Conservation (phyloP, 1,140 invertebrate species). For the Drosophila asahinai region DNA sequence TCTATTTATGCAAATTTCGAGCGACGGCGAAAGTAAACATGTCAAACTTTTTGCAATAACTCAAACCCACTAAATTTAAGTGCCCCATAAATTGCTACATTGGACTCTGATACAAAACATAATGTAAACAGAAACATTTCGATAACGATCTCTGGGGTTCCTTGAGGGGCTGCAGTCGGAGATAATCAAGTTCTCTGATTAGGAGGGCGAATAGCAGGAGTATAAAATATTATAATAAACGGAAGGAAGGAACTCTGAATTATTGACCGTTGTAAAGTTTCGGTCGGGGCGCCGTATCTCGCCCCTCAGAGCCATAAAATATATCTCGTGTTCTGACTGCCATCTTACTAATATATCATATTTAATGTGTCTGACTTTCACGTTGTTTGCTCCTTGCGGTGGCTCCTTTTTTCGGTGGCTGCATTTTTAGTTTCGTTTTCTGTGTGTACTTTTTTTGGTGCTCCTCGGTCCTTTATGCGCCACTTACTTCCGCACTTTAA, state of each 20-base stretch:
- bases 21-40: neutral
- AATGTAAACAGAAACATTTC: conserved; percentile 17
- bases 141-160: conserved; percentile 21
- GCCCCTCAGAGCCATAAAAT: conserved; percentile 54
- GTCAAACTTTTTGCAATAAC: conserved; percentile 5
- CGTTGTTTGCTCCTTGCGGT: conserved; percentile 48
- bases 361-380: conserved; percentile 77
- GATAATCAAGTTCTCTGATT: conserved; percentile 24
- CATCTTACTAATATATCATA: conserved; percentile 76
- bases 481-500: conserved; percentile 79
- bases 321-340: conserved; percentile 72
- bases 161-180: neutral
- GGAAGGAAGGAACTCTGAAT: conserved; percentile 4
- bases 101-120: conserved; percentile 2
- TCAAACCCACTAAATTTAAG: neutral
- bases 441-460: conserved; percentile 25
- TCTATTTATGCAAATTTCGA: conserved; percentile 2
- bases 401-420: conserved; percentile 23
- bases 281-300: conserved; percentile 34
- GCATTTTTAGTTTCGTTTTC: conserved; percentile 59
- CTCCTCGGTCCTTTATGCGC: conserved; percentile 51
- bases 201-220: conserved; percentile 11
- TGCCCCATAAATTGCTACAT: conserved; percentile 19
- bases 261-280: conserved; percentile 42
- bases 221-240: conserved; percentile 46